Evolutionary conservation across 2,113 vertebrate genomes (phyloP).

Genomic region (Mionectes macconnelli): DNA sequence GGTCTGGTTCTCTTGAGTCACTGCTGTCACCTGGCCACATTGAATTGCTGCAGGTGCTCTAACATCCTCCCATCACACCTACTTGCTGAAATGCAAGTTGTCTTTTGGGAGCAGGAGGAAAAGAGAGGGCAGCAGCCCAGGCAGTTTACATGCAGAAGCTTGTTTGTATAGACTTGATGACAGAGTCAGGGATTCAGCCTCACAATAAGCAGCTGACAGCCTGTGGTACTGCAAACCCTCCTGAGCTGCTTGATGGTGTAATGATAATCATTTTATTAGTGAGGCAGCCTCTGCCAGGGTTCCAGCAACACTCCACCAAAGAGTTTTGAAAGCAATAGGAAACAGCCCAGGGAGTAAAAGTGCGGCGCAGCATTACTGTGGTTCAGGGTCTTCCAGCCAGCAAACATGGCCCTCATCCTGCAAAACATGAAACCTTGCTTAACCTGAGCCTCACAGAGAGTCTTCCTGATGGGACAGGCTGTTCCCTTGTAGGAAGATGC

Average conservation of each 20-base stretch:
- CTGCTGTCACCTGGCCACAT: neutral
- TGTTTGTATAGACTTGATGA: neutral
- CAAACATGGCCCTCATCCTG: neutral
- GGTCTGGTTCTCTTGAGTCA: neutral
- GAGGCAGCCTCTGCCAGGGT: neutral
- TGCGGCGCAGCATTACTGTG: neutral
- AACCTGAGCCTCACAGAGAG: neutral
- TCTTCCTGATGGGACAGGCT: neutral
- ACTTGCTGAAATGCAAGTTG: neutral
- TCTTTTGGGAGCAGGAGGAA: neutral
- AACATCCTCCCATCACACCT: neutral
- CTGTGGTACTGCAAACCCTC: neutral
- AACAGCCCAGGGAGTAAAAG: neutral
- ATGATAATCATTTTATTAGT: neutral
- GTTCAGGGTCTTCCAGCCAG: neutral
- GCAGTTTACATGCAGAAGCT: neutral
- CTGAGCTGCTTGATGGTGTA: neutral
- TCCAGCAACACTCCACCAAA: neutral
- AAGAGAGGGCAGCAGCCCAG: neutral
- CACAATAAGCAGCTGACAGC: neutral
- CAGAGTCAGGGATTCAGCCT: neutral
- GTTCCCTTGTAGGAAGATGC: neutral
- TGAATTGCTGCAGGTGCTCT: neutral
- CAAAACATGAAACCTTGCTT: neutral
- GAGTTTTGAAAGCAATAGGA: neutral